Evolutionary conservation across 2,888 invertebrate species (phyloP), one percentile per base, ranked within the genome.

Genomic region (Formica aserva): DNA sequence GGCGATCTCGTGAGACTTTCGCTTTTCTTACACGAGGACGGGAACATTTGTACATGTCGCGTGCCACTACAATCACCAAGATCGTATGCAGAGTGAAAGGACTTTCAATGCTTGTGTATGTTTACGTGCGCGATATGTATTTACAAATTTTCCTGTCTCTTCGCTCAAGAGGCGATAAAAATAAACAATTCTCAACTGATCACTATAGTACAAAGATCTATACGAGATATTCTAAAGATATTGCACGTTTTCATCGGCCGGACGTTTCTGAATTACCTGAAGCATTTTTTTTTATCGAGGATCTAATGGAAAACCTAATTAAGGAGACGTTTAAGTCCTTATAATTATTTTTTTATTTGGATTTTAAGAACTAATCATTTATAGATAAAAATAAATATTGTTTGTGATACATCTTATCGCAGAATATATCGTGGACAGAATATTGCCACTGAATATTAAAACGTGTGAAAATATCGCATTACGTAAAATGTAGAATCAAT

Each of bases 21-120:
- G 76, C 55, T 77, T 77, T 67, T 77, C 67, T 77, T 57, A 67
- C n/a, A 15, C 15, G 55, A 77, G 55, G 45, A 77, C 77, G 29
- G 9, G 69, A 67, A 77, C 77, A 77, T 67, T 67, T 77, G 41
- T 77, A 77, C 6, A 67, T 77, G 77, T 77, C 77, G 77, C 55
- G 15, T 57, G 77, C 67, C 55, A 32, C 69, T 55, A 77, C 77
- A 67, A 77, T 76, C 65, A 13, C 75, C 18, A 38, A 35, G 22
- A 48, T 77, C 66, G 22, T 67, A 77, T 41, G 15, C 67, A n/a
- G 55, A 55, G 77, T 77, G 77, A 77, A 77, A 77, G 77, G 67
- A 55, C 67, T 41, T 48, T 76, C 48, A 65, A 26, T 52, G 67
- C 6, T 18, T 48, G 9, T 29, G n/a, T 65, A 32, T 32, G 32